phyloP scores from a whole-genome alignment of 2,797 vertebrate genomes.

The Clarias platycephalus region DNA sequence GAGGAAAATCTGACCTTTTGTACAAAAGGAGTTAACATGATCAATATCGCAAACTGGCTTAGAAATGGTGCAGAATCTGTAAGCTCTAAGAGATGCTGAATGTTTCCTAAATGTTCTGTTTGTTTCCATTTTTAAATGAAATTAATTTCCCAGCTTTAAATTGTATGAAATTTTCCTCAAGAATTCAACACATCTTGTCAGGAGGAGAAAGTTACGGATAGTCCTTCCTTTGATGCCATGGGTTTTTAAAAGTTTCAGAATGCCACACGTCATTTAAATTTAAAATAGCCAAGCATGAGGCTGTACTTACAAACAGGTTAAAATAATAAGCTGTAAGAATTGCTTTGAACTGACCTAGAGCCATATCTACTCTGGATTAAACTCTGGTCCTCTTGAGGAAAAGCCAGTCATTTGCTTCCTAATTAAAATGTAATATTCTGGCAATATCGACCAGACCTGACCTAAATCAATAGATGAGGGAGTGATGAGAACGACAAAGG shows the following conservation, averaged over 20 bases:
- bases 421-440: conserved; percentile 83
- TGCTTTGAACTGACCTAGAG: background rate
- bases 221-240: background rate
- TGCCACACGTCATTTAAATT: background rate
- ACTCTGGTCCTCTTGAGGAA: conserved; percentile 17
- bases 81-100: too few species aligned
- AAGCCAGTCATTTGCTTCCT: conserved; percentile 13
- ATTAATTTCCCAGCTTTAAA: background rate
- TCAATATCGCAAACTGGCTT: background rate
- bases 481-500: conserved; percentile 50
- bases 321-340: background rate
- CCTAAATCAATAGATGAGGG: conserved; percentile 73
- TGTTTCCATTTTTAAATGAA: background rate
- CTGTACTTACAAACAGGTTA: background rate
- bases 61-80: background rate
- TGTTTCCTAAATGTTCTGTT: too few species aligned
- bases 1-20: background rate
- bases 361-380: background rate
- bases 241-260: background rate
- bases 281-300: background rate
- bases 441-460: conserved; percentile 77
- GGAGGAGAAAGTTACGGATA: background rate
- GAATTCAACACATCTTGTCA: background rate
- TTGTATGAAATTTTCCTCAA: background rate
- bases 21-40: background rate